These are phyloP conservation scores for Atopsyche davidsoni DNA, from an alignment of 1,140 invertebrate species.

Conservation along the genomic window DNA sequence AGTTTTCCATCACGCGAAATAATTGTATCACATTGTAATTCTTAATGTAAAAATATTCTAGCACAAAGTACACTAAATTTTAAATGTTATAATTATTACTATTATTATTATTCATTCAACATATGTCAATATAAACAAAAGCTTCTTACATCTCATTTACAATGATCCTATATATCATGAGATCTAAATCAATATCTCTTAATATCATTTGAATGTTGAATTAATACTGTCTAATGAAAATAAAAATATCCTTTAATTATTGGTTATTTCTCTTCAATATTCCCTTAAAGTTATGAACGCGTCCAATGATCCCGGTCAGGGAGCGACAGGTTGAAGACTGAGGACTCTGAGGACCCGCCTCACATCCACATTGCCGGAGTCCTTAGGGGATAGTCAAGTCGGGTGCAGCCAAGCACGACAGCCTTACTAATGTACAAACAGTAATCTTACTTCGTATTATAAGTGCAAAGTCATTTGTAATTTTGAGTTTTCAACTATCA, in stretches of 20 bases:
- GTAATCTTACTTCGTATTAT: slow-evolving; percentile 21
- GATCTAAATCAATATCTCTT: slow-evolving; percentile 32
- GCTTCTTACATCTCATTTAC: slow-evolving; percentile 26
- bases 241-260: slow-evolving; percentile 26
- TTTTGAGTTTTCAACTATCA: slow-evolving; percentile 21
- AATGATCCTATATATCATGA: slow-evolving; percentile 29
- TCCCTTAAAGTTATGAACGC: slow-evolving; percentile 32
- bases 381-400: too few relatives aligned
- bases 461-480: slow-evolving; percentile 23
- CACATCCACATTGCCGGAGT: too few relatives aligned
- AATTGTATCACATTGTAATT: slow-evolving; percentile 31
- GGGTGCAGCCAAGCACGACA: too few relatives aligned
- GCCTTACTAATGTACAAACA: slow-evolving; percentile 21
- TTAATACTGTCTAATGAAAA: slow-evolving; percentile 32
- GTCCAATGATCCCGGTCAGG: slow-evolving; percentile 29
- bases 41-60: slow-evolving; percentile 30
- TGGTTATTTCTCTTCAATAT: slow-evolving; percentile 21
- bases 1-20: slow-evolving; percentile 25
- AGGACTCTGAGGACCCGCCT: too few relatives aligned
- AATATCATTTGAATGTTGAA: slow-evolving; percentile 31
- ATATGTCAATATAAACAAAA: slow-evolving; percentile 29
- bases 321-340: slow-evolving; percentile 18
- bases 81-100: slow-evolving; percentile 24
- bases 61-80: slow-evolving; percentile 29
- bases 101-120: slow-evolving; percentile 28